Percentiles rank a stretch among this genome's conserved stretches.
Evolutionary conservation across 2,113 vertebrate genomes (phyloP).

Genomic region (Macrotus californicus): DNA sequence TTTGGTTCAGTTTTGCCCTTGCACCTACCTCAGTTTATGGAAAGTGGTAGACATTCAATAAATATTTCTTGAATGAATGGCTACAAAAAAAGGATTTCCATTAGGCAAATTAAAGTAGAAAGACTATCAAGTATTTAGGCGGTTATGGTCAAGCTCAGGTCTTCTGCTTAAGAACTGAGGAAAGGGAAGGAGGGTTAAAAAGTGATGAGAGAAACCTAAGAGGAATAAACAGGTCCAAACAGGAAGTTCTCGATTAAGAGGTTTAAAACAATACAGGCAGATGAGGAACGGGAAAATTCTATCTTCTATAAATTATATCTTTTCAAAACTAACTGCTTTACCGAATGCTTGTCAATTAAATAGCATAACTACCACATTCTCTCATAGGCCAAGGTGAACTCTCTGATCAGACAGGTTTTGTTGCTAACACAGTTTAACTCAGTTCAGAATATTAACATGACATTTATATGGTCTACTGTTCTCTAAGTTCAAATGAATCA

Average conservation of each 20-base stretch:
- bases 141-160: not conserved
- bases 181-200: not conserved
- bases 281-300: not conserved
- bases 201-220: not conserved
- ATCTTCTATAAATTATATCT: not conserved
- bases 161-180: not conserved
- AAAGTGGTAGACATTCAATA: not conserved
- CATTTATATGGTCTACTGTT: not conserved
- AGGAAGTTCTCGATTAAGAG: not conserved
- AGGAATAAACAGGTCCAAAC: not conserved
- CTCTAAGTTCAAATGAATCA: slow-evolving; percentile 49
- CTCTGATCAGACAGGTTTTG: not conserved
- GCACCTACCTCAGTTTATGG: not conserved
- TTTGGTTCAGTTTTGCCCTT: not conserved
- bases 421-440: not conserved
- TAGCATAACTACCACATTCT: not conserved
- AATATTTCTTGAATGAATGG: not conserved
- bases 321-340: not conserved
- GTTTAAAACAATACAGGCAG: not conserved
- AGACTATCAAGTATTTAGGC: not conserved
- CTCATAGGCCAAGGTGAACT: not conserved
- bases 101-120: not conserved
- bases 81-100: not conserved
- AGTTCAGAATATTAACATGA: slow-evolving; percentile 20
- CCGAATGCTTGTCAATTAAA: not conserved